Percentiles rank a stretch among this genome's conserved stretches.
These are phyloP conservation scores for Dermolepida albohirtum DNA, from an alignment of 2,888 invertebrate species.

Conservation along the genomic window DNA sequence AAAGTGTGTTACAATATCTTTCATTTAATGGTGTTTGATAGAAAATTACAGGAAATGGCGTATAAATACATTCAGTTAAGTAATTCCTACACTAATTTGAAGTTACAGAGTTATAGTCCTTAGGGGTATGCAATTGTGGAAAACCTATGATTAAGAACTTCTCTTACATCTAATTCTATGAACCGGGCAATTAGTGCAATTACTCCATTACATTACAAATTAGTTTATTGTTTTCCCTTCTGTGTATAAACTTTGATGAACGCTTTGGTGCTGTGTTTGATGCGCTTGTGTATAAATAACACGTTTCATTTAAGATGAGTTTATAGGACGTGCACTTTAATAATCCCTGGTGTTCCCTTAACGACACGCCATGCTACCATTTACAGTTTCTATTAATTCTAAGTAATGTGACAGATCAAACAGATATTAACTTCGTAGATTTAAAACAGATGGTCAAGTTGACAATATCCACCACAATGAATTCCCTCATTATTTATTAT, in stretches of 20 bases:
- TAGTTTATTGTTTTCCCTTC: conserved; percentile 26
- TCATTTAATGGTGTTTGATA: no score
- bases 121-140: conserved; percentile 1
- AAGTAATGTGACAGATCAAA: conserved; percentile 10
- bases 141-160: background rate
- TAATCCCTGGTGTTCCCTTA: conserved; percentile 12
- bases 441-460: conserved; percentile 8
- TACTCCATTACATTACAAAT: conserved; percentile 23
- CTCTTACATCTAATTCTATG: conserved; percentile 17
- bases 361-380: background rate
- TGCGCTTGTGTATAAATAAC: conserved; percentile 14
- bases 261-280: no score
- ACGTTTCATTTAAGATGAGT: conserved; percentile 28
- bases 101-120: background rate
- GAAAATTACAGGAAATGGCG: no score
- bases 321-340: conserved; percentile 22
- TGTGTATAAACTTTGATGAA: background rate
- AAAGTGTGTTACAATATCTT: no score
- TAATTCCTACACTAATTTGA: background rate
- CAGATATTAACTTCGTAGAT: conserved; percentile 1
- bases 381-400: conserved; percentile 11
- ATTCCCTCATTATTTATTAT: background rate
- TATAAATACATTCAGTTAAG: background rate
- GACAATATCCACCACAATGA: background rate
- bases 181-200: conserved; percentile 19